Percentiles rank a stretch among this genome's conserved stretches.
phyloP scores from a whole-genome alignment of 2,888 invertebrate species.

The Strigamia maritima region DNA sequence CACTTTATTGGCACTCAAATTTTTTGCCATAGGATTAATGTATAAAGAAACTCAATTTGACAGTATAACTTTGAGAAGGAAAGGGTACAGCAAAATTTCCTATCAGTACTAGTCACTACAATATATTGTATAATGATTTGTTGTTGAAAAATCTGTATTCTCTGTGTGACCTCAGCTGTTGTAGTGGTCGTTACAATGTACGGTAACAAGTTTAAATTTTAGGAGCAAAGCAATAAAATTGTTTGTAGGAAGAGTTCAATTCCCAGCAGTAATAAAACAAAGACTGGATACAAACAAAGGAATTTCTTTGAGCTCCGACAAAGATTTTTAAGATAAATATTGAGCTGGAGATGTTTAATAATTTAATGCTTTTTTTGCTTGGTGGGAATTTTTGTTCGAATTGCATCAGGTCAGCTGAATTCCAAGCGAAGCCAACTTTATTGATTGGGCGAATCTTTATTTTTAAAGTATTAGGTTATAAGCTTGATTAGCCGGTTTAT shows the following conservation, averaged over 20 bases:
- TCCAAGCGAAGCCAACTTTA: not conserved
- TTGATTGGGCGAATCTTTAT: not conserved
- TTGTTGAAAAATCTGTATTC: not conserved
- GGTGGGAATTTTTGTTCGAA: not conserved
- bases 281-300: slow-evolving; percentile 20
- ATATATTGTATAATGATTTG: not conserved
- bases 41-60: too few species aligned
- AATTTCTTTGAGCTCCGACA: not conserved
- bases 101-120: not conserved
- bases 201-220: slow-evolving; percentile 17
- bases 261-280: not conserved
- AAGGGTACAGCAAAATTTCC: too few species aligned
- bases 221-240: slow-evolving; percentile 6
- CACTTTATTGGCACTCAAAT: too few species aligned
- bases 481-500: not conserved
- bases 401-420: slow-evolving; percentile 12
- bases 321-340: slow-evolving; percentile 8
- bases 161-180: not conserved
- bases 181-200: not conserved
- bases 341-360: not conserved
- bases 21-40: too few species aligned
- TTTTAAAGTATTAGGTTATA: not conserved
- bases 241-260: slow-evolving; percentile 9
- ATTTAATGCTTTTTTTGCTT: not conserved
- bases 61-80: too few species aligned